Percentiles rank a stretch among this genome's conserved stretches.
These are phyloP conservation scores for Drosophila repleta DNA, from an alignment of 1,140 invertebrate genomes.

Conservation along the genomic window DNA sequence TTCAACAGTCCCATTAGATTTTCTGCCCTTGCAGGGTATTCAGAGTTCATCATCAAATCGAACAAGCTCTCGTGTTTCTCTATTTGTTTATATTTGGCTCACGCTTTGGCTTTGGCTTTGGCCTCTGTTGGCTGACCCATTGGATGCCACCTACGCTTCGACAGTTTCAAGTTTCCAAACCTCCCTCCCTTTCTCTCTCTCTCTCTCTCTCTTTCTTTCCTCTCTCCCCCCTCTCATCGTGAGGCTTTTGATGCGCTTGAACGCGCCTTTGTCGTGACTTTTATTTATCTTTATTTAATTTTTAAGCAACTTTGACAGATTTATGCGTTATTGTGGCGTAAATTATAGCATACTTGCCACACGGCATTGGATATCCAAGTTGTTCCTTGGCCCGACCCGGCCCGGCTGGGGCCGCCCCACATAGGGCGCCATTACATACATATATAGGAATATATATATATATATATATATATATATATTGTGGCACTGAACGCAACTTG, in stretches of 20 bases:
- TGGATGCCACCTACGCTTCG: constrained; percentile 12
- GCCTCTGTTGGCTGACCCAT: too few relatives aligned
- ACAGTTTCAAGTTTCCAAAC: constrained; percentile 38
- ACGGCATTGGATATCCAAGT: constrained; percentile 8
- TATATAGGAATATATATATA: too few relatives aligned
- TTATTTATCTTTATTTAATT: constrained; percentile 77
- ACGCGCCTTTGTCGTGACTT: constrained; percentile 61
- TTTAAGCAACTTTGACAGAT: constrained; percentile 75
- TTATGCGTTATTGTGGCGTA: constrained; percentile 72
- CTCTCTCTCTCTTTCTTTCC: neutral
- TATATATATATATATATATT: neutral
- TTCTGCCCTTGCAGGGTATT: too few relatives aligned
- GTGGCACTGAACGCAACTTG: constrained; percentile 43
- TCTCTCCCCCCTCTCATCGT: constrained; percentile 18
- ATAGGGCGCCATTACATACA: constrained; percentile 9
- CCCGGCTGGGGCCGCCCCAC: neutral
- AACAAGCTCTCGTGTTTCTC: too few relatives aligned
- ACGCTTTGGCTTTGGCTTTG: constrained; percentile 25
- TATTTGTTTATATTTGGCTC: constrained; percentile 41
- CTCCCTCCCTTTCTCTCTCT: constrained; percentile 12
- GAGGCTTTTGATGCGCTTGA: constrained; percentile 51
- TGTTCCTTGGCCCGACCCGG: neutral
- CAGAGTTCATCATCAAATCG: too few relatives aligned
- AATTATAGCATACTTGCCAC: constrained; percentile 64
- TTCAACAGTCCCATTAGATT: too few relatives aligned